phyloP scores from a whole-genome alignment of 2,888 invertebrate species.

The Drosophila emarginata region DNA sequence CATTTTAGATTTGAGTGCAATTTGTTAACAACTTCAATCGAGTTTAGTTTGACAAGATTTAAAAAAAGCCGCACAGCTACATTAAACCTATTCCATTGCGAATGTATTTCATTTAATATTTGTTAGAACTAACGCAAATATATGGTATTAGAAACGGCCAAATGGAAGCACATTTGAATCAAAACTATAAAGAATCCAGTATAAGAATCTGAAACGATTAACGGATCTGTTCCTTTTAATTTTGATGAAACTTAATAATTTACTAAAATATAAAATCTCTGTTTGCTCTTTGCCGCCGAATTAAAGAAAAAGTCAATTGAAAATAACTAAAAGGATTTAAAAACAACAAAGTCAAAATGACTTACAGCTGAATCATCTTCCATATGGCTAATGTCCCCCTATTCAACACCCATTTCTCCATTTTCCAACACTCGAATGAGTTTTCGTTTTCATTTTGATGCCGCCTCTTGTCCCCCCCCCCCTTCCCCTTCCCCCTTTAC shows the following conservation, averaged over 20 bases:
- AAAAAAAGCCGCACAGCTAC: not conserved
- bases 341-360: slow-evolving; percentile 37
- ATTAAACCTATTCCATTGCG: no score
- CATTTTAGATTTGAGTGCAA: not conserved
- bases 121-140: no score
- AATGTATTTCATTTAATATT: no score
- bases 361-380: slow-evolving; percentile 20
- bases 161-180: no score
- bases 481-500: not conserved
- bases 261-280: no score
- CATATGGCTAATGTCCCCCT: slow-evolving; percentile 39
- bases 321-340: slow-evolving; percentile 61
- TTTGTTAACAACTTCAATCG: not conserved
- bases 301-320: slow-evolving; percentile 71
- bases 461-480: slow-evolving; percentile 33
- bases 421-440: slow-evolving; percentile 25
- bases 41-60: not conserved
- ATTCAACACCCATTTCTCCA: slow-evolving; percentile 14
- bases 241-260: no score
- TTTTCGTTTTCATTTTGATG: slow-evolving; percentile 62
- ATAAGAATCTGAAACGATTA: no score
- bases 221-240: no score
- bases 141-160: no score
- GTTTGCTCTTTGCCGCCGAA: slow-evolving; percentile 41
- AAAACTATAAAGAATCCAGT: no score